phyloP scores from a whole-genome alignment of 2,888 invertebrate species.

The Pycnomerus fuliginosus region DNA sequence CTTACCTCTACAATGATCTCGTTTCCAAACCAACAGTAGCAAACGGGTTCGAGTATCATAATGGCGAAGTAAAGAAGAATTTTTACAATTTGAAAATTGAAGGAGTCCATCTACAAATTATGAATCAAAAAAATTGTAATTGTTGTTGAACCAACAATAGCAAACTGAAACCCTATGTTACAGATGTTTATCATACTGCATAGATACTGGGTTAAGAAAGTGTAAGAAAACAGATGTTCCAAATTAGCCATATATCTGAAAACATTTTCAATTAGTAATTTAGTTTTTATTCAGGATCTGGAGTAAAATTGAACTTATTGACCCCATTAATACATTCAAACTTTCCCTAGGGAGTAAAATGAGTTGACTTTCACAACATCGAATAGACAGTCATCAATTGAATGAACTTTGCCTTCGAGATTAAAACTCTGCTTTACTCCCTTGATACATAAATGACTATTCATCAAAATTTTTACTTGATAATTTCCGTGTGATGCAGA shows the following conservation, averaged over 20 bases:
- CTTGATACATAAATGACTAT: too few relatives aligned
- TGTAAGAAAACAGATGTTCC: neutral
- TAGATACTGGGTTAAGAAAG: neutral
- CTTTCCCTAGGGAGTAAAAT: too few relatives aligned
- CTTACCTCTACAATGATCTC: neutral
- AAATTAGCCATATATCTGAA: neutral
- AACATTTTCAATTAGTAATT: neutral
- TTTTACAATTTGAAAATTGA: neutral
- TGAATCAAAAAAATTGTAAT: neutral
- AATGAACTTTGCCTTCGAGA: too few relatives aligned
- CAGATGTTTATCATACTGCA: neutral
- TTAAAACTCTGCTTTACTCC: too few relatives aligned
- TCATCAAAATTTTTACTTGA: too few relatives aligned
- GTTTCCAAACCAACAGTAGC: neutral
- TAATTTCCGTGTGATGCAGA: too few relatives aligned
- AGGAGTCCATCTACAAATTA: neutral
- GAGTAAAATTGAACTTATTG: too few relatives aligned
- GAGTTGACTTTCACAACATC: too few relatives aligned
- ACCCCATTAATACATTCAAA: too few relatives aligned
- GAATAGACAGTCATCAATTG: too few relatives aligned
- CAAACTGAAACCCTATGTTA: neutral
- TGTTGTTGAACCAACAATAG: neutral
- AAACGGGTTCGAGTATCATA: neutral
- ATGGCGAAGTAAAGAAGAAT: neutral
- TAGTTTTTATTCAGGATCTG: too few relatives aligned